A percentile compares a stretch with the other conserved stretches of the same genome.
These are phyloP conservation scores for Allolobophora icterica DNA, from an alignment of 2,888 invertebrate species.

Conservation along the genomic window DNA sequence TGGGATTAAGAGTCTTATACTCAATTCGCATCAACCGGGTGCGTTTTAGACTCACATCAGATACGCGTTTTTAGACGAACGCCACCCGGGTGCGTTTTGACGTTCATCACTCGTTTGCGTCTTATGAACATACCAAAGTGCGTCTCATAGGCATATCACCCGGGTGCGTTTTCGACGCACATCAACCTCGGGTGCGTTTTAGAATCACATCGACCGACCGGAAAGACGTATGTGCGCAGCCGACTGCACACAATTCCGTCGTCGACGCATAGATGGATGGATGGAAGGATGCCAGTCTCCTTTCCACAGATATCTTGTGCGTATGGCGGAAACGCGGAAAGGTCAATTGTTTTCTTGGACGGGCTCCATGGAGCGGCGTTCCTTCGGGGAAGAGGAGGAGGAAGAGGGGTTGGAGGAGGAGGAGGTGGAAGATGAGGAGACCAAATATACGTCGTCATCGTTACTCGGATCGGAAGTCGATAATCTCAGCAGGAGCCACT, in stretches of 20 bases:
- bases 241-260: not conserved
- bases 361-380: constrained; percentile 19
- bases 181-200: no score
- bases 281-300: not conserved
- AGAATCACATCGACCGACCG: no score
- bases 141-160: no score
- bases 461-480: constrained; percentile 6
- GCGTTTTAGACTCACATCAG: no score
- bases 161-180: no score
- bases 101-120: no score
- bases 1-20: not conserved
- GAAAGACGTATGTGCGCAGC: no score
- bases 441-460: not conserved
- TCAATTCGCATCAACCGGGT: not conserved
- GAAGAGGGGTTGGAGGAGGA: not conserved
- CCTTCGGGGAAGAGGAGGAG: not conserved
- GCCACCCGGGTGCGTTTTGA: no score
- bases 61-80: no score
- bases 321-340: constrained; percentile 21
- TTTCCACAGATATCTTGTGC: not conserved
- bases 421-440: not conserved
- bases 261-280: not conserved
- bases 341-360: constrained; percentile 19
- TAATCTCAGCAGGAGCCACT: not conserved
- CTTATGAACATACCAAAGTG: no score